phyloP scores from a whole-genome alignment of 2,797 vertebrate genomes.

The Urophycis tenuis region DNA sequence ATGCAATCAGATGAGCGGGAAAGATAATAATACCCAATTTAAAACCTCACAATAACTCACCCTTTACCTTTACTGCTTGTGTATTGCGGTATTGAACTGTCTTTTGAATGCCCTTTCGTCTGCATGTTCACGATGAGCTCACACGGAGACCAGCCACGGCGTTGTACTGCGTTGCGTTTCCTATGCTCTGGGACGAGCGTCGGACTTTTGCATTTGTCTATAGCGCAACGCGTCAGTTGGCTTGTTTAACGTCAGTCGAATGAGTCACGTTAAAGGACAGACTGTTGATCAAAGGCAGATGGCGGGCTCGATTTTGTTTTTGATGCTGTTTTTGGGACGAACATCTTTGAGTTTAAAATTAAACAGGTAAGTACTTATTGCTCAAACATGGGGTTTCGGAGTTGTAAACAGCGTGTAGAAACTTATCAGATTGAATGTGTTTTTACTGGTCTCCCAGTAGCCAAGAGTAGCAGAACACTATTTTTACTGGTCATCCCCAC shows the following conservation, averaged over 20 bases:
- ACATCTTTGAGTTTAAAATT: not conserved
- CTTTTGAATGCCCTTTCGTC: not conserved
- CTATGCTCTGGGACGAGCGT: too few species aligned
- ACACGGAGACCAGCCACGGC: too few species aligned
- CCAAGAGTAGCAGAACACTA: not conserved
- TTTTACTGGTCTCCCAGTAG: not conserved
- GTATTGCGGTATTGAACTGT: not conserved
- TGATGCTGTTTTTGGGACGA: not conserved
- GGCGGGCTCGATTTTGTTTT: not conserved
- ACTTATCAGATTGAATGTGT: not conserved
- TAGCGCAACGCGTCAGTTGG: not conserved
- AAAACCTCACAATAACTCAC: not conserved
- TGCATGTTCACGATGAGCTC: too few species aligned
- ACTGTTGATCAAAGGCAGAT: not conserved
- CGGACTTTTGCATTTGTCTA: not conserved
- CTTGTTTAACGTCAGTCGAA: not conserved
- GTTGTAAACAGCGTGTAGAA: too few species aligned
- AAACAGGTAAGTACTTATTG: too few species aligned
- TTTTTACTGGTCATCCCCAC: not conserved
- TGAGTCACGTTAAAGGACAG: not conserved
- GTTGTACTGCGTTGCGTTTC: too few species aligned
- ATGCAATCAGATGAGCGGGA: not conserved
- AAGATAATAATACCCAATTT: not conserved
- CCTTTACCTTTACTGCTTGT: not conserved
- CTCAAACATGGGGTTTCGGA: too few species aligned